Evolutionary conservation across 2,797 vertebrate species (phyloP).

Genomic region (Ispidina picta): DNA sequence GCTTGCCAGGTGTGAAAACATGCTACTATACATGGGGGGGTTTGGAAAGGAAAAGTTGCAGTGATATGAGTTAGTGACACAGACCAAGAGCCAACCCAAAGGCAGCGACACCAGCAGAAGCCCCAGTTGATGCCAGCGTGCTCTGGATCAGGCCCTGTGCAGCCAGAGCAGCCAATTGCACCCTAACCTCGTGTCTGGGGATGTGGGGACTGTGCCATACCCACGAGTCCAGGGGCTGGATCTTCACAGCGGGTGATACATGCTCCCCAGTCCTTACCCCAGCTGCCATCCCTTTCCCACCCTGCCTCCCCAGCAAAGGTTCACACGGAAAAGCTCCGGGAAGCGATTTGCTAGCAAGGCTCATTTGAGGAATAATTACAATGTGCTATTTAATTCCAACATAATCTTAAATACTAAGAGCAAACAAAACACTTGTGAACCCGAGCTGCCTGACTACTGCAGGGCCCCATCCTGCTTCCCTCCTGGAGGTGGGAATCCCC

Average conservation of each 20-base stretch:
- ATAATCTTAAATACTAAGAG: background rate
- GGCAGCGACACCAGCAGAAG: background rate
- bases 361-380: background rate
- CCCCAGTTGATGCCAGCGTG: background rate
- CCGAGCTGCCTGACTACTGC: background rate
- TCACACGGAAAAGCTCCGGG: background rate
- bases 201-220: fast-evolving
- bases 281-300: background rate
- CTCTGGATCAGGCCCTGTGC: background rate
- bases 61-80: background rate
- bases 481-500: background rate
- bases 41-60: background rate
- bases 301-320: background rate
- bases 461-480: background rate
- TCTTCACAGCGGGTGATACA: background rate
- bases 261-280: background rate
- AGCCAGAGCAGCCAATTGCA: background rate
- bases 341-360: background rate
- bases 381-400: fast-evolving
- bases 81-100: background rate
- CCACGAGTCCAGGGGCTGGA: fast-evolving
- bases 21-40: background rate
- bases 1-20: slow-evolving; percentile 27
- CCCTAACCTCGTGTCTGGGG: background rate
- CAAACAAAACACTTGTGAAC: background rate